Base-by-base conservation (phyloP, 2,113 vertebrate species). In the Chrysochloris asiatica region DNA sequence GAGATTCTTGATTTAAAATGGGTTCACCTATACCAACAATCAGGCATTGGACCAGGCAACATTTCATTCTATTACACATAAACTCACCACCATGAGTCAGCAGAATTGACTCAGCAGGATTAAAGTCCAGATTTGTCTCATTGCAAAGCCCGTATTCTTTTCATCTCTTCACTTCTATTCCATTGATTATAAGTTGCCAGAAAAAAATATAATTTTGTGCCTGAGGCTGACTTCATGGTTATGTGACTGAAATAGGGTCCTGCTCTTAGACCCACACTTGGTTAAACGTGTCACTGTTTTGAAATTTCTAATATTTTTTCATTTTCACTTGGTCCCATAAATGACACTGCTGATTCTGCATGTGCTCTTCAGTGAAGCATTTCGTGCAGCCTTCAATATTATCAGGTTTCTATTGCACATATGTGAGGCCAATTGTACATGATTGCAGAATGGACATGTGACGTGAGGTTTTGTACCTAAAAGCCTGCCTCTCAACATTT, bases 381-480 rank as follows among this genome's bases (percentile, higher is more conserved):
- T 75, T 24, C 41, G 36, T n/a, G 50, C 30, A 59, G 21, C 24
- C 50, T 76, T 85, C 41, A 38, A 0, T 10, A 36, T 21, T 73
- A 67, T 33, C 76, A n/a, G 26, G 47, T 45, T 84, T 87, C 36
- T 88, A 26, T 91, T 77, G 91, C 61, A 71, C 28, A 86, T 17
- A 28, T 6, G 0, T 52, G 38, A 11, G 48, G 21, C 19, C 2
- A 69, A 4, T 41, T 75, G 2, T 45, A 54, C n/a, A 10, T 24
- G 1, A 3, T 50, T 22, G 10, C 3, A 73, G 56, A 47, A 3
- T 24, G 16, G 33, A n/a, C 30, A 10, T 19, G 56, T 16, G 6
- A 2, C 43, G 19, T 38, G 28, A 79, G 11, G 22, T 83, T 85
- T 48, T 56, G 36, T 72, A 22, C 28, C 65, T 80, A 56, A 86